Conservation (phyloP, 2,113 vertebrate genomes). For the Chinchilla lanigera region DNA sequence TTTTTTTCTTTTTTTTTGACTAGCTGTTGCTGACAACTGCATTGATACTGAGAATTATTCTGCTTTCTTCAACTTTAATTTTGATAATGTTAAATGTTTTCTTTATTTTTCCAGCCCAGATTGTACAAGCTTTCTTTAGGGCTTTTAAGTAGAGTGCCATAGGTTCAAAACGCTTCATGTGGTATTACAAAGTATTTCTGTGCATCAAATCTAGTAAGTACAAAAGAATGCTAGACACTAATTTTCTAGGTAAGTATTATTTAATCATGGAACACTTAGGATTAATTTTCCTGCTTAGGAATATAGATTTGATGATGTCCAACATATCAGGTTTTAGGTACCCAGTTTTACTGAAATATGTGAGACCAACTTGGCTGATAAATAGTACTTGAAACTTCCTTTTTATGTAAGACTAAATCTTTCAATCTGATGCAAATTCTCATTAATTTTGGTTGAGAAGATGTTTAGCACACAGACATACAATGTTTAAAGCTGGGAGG, state of each 20-base stretch:
- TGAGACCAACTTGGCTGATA: neutral
- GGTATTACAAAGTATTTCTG: neutral
- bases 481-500: neutral
- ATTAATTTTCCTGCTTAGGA: neutral
- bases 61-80: constrained; percentile 36
- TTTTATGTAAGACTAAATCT: neutral
- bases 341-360: neutral
- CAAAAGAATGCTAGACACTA: neutral
- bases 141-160: neutral
- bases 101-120: neutral
- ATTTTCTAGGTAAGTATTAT: neutral
- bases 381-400: neutral
- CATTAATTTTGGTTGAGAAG: neutral
- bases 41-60: neutral
- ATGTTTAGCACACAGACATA: neutral
- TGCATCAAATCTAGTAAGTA: neutral
- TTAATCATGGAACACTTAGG: neutral
- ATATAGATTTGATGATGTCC: neutral
- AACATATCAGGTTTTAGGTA: neutral
- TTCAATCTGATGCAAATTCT: neutral
- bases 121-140: neutral
- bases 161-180: neutral
- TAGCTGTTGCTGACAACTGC: neutral
- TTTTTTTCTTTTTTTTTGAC: neutral
- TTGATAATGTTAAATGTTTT: neutral